Evolutionary conservation across 1,140 invertebrate species (phyloP), one percentile per base, ranked within the genome.

Genomic region (Diachasmimorpha longicaudata): DNA sequence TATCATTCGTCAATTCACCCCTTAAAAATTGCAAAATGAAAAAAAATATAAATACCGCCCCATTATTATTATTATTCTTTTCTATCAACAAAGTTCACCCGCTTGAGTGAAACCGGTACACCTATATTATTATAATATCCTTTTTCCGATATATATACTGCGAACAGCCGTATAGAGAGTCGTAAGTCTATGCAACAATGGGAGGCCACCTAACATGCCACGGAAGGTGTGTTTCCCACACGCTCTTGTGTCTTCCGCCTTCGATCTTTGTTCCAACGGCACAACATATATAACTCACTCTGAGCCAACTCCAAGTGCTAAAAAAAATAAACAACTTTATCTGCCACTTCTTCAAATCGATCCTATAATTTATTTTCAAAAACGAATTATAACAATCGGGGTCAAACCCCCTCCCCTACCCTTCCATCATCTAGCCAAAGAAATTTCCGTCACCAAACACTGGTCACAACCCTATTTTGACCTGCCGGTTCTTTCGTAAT

Each of bases 181-280:
- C 58, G 58, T 63, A 63, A 63, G 21, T 63, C 23, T 63, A 11
- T 31, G 19, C 21, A 23, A 63, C 58, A 63, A 63, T 63, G 58
- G 58, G 19, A 70, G 74, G 19, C 75, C 70, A 76, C 75, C 75
- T 71, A 76, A 70, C 70, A 70, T 52, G 75, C 75, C 48, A 76
- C 48, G 19, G 39, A 74, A 74, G 73, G 73, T 74, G 73, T 74
- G 39, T 74, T 74, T 74, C 73, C 73, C 73, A 74, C 73, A 74
- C 73, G 73, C 39, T 73, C 71, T 55, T n/a, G 21, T 52, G 36
- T 74, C 73, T 74, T 74, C 73, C 73, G 73, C 73, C 66, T 74
- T 74, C 73, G 73, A 74, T 74, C 73, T 74, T 74, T 74, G 73
- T 74, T 74, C 63, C 23, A 71, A 21, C 67, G 42, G 37, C 42